phyloP scores from a whole-genome alignment of 37 sponge, comb jelly and placozoan species.

The Diacarnus erythraeanus region DNA sequence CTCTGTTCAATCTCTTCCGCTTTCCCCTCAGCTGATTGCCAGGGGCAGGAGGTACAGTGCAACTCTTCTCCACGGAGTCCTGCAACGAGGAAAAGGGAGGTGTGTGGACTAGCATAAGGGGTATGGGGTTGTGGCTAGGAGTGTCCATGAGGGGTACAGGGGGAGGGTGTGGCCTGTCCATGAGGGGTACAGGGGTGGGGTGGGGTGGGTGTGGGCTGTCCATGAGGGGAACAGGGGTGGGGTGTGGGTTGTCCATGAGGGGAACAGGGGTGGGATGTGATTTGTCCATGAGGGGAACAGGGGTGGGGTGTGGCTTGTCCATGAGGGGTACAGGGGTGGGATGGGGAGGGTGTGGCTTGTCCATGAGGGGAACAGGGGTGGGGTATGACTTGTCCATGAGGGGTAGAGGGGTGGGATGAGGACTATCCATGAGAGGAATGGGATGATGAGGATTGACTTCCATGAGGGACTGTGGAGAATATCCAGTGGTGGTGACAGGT shows the following conservation, averaged over 20 bases:
- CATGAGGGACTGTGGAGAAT: background rate
- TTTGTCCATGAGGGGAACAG: background rate
- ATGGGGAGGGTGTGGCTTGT: constrained; percentile 1
- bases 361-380: background rate
- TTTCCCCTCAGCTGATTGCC: background rate
- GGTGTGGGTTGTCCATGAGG: background rate
- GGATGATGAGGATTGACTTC: background rate
- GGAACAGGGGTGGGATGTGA: too few species aligned
- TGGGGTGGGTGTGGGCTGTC: background rate
- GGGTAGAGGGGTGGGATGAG: background rate
- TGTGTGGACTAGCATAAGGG: background rate
- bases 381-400: background rate
- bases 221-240: background rate
- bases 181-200: background rate
- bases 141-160: background rate
- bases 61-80: background rate
- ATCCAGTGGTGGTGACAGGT: background rate
- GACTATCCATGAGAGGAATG: background rate
- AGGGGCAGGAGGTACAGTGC: background rate
- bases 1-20: background rate
- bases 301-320: background rate
- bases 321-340: background rate
- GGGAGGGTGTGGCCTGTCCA: too few species aligned
- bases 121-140: background rate
- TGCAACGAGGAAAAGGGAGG: background rate